Evolutionary conservation across 2,888 invertebrate species (phyloP), one percentile per base, ranked within the genome.

Genomic region (Elegia similella): DNA sequence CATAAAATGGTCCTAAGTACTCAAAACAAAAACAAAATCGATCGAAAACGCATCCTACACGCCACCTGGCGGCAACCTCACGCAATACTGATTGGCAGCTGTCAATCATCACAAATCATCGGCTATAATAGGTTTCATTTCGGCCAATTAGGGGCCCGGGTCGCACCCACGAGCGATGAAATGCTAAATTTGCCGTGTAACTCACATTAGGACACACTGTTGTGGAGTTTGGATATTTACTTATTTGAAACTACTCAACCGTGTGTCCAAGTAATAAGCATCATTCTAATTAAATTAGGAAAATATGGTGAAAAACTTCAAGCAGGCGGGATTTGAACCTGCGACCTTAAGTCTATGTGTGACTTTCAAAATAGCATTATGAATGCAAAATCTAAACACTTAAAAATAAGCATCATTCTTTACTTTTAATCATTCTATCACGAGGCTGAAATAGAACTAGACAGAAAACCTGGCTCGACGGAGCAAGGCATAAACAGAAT

Each of bases 41-140:
- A 53, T 53, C 53, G 23, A 43, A 15, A 56, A 56, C 42, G 29
- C 56, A 50, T 48, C 57, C 56, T 44, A 54, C 62, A 83, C 82
- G 84, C 83, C 85, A 84, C 81, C 84, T 85, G 81, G 85, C 67
- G 67, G 71, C 61, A 59, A 67, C 57, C 64, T 70, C 84, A 82
- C 80, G 83, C 82, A 72, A 81, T 67, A 55, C 62, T 79, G 86
- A 89, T 87, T 88, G 90, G 74, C 89, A 86, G 86, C 88, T 88
- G 89, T 83, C 89, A 87, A 88, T 89, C 86, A 84, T 66, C 70
- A 80, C 75, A 76, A 79, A 80, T 81, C 83, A 81, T 76, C 70
- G 72, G 68, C 70, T 70, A 80, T 86, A 84, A 84, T 83, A 81
- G 80, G 83, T 80, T 80, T 74, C 78, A 84, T 84, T 86, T 79